Conservation (phyloP, 2,888 invertebrate species). For the Zonitis immaculata region DNA sequence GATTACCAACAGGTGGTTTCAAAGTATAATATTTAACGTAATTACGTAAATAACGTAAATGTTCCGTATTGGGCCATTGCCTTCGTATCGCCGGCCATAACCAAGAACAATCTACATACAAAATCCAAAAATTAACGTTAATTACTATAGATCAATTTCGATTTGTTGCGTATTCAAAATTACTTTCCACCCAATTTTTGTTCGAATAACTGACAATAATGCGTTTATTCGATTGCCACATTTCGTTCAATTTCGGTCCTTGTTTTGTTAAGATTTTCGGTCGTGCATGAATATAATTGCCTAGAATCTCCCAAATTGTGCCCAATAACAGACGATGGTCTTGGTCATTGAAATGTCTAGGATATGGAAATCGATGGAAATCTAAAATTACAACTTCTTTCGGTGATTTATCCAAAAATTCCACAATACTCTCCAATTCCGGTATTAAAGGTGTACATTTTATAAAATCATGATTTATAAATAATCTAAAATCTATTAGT, state of each 20-base stretch:
- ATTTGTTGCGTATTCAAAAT: too few species aligned
- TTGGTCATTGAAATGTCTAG: constrained; percentile 7
- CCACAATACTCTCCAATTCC: constrained; percentile 15
- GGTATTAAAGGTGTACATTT: constrained; percentile 10
- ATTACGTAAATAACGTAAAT: constrained; percentile 13
- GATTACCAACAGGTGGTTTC: constrained; percentile 33
- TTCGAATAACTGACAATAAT: constrained; percentile 53
- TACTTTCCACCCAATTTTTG: constrained; percentile 42
- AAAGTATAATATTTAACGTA: constrained; percentile 38
- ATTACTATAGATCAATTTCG: background rate
- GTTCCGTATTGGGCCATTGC: constrained; percentile 30
- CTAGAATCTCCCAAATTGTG: constrained; percentile 11
- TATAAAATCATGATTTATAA: constrained; percentile 13
- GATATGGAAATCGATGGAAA: constrained; percentile 65
- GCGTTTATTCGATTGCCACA: constrained; percentile 49
- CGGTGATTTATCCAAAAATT: constrained; percentile 58
- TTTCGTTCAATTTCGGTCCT: constrained; percentile 39
- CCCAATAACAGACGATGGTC: constrained; percentile 10
- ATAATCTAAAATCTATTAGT: constrained; percentile 5
- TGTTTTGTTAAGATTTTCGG: background rate
- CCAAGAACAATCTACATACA: constrained; percentile 9
- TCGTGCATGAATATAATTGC: constrained; percentile 7
- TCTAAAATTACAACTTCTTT: constrained; percentile 68
- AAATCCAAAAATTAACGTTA: background rate
- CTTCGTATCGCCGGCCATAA: constrained; percentile 18